Evolutionary conservation across 2,888 invertebrate species (phyloP).

Genomic region (Rapana venosa): DNA sequence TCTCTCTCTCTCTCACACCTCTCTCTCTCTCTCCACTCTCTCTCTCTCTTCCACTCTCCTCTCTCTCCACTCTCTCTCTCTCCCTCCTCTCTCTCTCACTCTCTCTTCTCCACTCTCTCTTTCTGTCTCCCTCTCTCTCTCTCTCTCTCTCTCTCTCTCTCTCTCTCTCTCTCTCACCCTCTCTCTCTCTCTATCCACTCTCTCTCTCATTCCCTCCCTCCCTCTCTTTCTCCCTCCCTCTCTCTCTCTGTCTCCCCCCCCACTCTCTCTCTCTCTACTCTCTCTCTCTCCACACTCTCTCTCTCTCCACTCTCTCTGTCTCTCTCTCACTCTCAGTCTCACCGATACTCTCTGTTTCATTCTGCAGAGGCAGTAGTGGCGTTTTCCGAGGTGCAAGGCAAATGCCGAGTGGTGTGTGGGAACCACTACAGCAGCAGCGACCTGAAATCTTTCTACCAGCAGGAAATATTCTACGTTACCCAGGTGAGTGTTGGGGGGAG

Average conservation of each 20-base stretch:
- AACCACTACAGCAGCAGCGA: slow-evolving; percentile 80
- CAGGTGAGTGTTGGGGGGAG: slow-evolving; percentile 62
- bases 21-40: neutral
- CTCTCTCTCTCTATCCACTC: neutral
- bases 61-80: no score
- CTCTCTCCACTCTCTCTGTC: neutral
- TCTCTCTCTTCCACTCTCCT: neutral
- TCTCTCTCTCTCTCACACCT: slow-evolving; percentile 6
- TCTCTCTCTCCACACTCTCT: neutral
- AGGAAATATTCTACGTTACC: slow-evolving; percentile 86
- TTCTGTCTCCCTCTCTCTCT: neutral
- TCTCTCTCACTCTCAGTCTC: neutral
- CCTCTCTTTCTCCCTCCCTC: no score
- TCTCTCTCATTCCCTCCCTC: no score
- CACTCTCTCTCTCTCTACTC: no score
- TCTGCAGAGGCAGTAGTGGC: slow-evolving; percentile 61
- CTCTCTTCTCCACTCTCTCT: neutral
- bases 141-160: neutral
- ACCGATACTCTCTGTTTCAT: neutral
- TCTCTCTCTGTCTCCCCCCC: no score
- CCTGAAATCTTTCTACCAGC: slow-evolving; percentile 82
- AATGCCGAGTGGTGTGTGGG: slow-evolving; percentile 85
- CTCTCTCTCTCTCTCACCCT: neutral
- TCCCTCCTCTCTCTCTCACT: neutral
- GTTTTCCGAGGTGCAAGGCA: slow-evolving; percentile 82